Evolutionary conservation across 2,113 vertebrate genomes (phyloP).

Genomic region (Stegostoma tigrinum): DNA sequence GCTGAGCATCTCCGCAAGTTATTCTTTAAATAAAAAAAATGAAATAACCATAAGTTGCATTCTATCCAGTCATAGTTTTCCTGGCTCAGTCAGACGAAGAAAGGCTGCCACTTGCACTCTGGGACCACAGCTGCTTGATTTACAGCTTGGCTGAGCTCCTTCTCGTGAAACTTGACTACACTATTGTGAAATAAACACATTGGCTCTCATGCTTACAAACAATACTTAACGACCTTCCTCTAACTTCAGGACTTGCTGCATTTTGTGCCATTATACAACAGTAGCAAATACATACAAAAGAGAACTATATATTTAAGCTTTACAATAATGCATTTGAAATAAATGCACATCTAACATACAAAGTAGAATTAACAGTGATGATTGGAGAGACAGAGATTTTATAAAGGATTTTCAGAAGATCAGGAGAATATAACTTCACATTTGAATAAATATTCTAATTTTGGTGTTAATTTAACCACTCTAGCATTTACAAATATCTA

Average conservation of each 20-base stretch:
- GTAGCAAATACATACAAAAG: not conserved
- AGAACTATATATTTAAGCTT: not conserved
- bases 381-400: not conserved
- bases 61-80: not conserved
- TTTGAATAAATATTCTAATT: not conserved
- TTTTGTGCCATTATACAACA: not conserved
- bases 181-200: not conserved
- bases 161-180: not conserved
- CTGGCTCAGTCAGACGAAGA: not conserved
- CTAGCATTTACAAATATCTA: not conserved
- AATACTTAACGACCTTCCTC: not conserved
- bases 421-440: not conserved
- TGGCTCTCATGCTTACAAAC: not conserved
- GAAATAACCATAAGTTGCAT: not conserved
- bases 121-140: not conserved
- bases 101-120: not conserved
- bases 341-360: not conserved
- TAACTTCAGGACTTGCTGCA: not conserved
- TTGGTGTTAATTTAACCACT: not conserved
- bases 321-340: not conserved
- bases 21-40: not conserved
- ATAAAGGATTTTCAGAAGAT: not conserved
- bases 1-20: not conserved
- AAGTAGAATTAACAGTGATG: not conserved
- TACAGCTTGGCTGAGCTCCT: not conserved